These are phyloP conservation scores for Amphipyra tragopoginis DNA, from an alignment of 2,888 invertebrate species.

Conservation along the genomic window DNA sequence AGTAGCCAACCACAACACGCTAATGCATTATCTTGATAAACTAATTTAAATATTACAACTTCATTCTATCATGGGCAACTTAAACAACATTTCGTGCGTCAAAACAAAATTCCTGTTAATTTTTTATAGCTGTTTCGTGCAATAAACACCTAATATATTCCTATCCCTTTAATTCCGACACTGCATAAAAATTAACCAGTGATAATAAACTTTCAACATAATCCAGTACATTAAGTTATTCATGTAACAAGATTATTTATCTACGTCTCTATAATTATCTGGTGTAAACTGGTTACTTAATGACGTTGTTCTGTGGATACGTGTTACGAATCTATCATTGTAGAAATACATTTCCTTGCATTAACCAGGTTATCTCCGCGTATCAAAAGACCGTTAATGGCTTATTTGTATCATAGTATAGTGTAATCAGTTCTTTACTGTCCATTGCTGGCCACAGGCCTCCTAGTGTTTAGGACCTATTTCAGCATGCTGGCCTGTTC, in stretches of 20 bases:
- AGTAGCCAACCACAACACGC: background rate
- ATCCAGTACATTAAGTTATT: conserved; percentile 41
- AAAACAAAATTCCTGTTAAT: conserved; percentile 20
- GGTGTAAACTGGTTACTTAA: conserved; percentile 45
- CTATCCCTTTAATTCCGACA: conserved; percentile 12
- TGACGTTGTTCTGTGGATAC: conserved; percentile 41
- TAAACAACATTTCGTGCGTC: conserved; percentile 13
- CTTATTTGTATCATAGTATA: conserved; percentile 26
- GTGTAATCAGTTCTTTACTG: too few relatives aligned
- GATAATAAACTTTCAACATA: conserved; percentile 35
- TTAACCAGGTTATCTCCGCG: conserved; percentile 32
- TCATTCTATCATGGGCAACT: conserved; percentile 21
- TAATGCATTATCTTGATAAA: conserved; percentile 18
- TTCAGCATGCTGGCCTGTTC: too few relatives aligned
- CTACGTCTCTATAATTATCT: conserved; percentile 40
- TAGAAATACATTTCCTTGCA: conserved; percentile 45
- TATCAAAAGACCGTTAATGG: conserved; percentile 28
- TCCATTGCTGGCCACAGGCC: too few relatives aligned
- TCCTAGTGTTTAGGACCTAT: too few relatives aligned
- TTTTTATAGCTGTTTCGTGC: conserved; percentile 6
- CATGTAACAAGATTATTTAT: conserved; percentile 48
- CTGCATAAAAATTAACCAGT: conserved; percentile 26
- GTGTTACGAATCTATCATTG: conserved; percentile 49
- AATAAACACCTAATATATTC: conserved; percentile 16
- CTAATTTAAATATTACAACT: conserved; percentile 34